These are phyloP conservation scores for Procambarus clarkii DNA, from an alignment of 1,140 invertebrate species.

Conservation along the genomic window DNA sequence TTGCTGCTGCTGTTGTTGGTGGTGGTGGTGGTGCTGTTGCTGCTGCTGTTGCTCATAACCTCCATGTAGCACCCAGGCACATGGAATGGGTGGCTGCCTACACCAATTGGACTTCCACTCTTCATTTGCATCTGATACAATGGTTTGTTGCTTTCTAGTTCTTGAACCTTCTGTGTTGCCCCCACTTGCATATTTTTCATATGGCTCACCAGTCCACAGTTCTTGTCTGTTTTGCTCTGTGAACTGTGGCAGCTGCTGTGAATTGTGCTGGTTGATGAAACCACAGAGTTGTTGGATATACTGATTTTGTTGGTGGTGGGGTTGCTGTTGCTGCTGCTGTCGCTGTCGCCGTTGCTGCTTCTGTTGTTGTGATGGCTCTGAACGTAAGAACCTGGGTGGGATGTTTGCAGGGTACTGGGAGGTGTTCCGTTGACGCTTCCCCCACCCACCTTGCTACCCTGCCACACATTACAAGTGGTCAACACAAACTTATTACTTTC, in stretches of 20 bases:
- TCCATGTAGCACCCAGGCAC: slow-evolving; percentile 15
- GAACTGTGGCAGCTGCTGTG: slow-evolving; percentile 2
- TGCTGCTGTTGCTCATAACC: background rate
- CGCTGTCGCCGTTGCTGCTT: background rate
- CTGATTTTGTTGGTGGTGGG: background rate
- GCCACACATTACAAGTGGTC: slow-evolving; percentile 47
- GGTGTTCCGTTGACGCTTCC: slow-evolving; percentile 16
- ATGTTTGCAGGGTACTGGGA: slow-evolving; percentile 27
- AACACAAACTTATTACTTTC: slow-evolving; percentile 7
- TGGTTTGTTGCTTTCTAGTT: background rate
- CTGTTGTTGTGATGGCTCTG: slow-evolving; percentile 7
- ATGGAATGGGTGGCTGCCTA: background rate
- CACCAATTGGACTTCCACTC: slow-evolving; percentile 4
- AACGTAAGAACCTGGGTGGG: slow-evolving; percentile 32
- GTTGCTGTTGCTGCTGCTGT: background rate
- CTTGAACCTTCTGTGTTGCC: background rate
- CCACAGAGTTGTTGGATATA: slow-evolving; percentile 10
- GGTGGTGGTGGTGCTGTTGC: background rate
- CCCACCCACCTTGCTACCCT: slow-evolving; percentile 57
- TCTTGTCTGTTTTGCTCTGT: slow-evolving; percentile 12
- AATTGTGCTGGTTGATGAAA: background rate
- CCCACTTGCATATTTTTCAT: slow-evolving; percentile 18
- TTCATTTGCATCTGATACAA: slow-evolving; percentile 5
- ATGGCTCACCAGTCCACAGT: slow-evolving; percentile 4
- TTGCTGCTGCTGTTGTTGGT: background rate